Evolutionary conservation across 2,888 invertebrate species (phyloP).

Genomic region (Carabus problematicus): DNA sequence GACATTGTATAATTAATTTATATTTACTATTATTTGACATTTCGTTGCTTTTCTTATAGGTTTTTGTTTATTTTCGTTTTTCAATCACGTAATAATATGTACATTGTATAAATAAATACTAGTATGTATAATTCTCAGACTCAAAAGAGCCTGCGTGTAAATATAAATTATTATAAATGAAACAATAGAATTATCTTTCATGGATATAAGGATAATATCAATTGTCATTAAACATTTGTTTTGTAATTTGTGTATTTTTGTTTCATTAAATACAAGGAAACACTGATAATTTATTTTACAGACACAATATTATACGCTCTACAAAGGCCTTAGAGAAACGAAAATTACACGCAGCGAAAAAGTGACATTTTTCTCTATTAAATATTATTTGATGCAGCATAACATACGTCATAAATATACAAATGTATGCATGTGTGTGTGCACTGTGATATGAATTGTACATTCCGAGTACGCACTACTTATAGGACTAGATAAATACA

Average conservation of each 20-base stretch:
- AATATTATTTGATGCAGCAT: slow-evolving; percentile 33
- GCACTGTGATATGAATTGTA: slow-evolving; percentile 39
- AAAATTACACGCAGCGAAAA: neutral
- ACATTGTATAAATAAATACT: neutral
- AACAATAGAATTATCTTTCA: slow-evolving; percentile 1
- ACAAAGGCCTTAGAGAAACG: too few species aligned
- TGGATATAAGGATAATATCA: neutral
- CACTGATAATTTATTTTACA: slow-evolving; percentile 35
- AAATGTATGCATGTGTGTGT: slow-evolving; percentile 35
- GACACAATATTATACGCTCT: slow-evolving; percentile 15
- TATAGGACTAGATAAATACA: slow-evolving; percentile 41
- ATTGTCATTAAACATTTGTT: slow-evolving; percentile 2
- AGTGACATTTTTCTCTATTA: neutral
- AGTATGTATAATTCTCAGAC: neutral
- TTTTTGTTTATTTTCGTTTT: slow-evolving; percentile 6
- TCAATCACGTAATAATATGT: neutral
- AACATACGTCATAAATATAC: slow-evolving; percentile 40
- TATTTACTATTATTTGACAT: too few species aligned
- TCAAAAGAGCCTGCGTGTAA: slow-evolving; percentile 11
- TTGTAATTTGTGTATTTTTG: slow-evolving; percentile 22
- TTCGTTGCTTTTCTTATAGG: neutral
- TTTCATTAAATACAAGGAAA: slow-evolving; percentile 41
- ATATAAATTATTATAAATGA: slow-evolving; percentile 1
- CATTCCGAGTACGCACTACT: slow-evolving; percentile 39
- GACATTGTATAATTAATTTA: too few species aligned